Percentiles rank a stretch among this genome's conserved stretches.
These are phyloP conservation scores for Spisula subtruncata DNA, from an alignment of 2,888 invertebrate genomes.

Conservation along the genomic window DNA sequence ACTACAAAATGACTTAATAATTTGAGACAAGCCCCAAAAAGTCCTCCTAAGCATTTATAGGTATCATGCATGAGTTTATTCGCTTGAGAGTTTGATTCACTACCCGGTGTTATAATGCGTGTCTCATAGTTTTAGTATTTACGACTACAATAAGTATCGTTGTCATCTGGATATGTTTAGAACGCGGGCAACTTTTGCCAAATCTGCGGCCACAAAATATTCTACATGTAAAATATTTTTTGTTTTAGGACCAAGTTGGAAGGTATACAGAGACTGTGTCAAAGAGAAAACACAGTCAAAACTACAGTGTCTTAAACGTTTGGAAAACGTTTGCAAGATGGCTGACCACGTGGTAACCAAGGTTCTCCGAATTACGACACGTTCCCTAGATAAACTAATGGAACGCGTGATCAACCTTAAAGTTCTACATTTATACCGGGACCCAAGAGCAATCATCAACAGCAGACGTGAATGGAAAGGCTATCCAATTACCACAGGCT, in stretches of 20 bases:
- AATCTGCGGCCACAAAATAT: too few relatives aligned
- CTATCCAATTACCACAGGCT: constrained; percentile 50
- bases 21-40: too few relatives aligned
- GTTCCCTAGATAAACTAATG: constrained; percentile 47
- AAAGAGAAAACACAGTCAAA: constrained; percentile 37
- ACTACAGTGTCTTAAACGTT: constrained; percentile 41
- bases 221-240: too few relatives aligned
- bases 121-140: too few relatives aligned
- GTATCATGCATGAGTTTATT: too few relatives aligned
- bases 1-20: too few relatives aligned
- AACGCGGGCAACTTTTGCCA: too few relatives aligned
- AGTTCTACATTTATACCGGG: constrained; percentile 63
- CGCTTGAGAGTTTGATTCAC: too few relatives aligned
- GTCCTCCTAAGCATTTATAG: too few relatives aligned
- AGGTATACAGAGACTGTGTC: constrained; percentile 40
- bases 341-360: constrained; percentile 60
- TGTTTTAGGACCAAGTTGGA: constrained; percentile 60
- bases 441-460: constrained; percentile 63
- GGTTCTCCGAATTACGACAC: constrained; percentile 61
- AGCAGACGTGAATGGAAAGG: constrained; percentile 57
- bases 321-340: constrained; percentile 49
- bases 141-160: too few relatives aligned
- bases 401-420: constrained; percentile 49
- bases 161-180: too few relatives aligned
- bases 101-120: too few relatives aligned